Percentiles rank a stretch among this genome's conserved stretches.
phyloP scores from a whole-genome alignment of 2,888 invertebrate species.

The Mamestra brassicae region DNA sequence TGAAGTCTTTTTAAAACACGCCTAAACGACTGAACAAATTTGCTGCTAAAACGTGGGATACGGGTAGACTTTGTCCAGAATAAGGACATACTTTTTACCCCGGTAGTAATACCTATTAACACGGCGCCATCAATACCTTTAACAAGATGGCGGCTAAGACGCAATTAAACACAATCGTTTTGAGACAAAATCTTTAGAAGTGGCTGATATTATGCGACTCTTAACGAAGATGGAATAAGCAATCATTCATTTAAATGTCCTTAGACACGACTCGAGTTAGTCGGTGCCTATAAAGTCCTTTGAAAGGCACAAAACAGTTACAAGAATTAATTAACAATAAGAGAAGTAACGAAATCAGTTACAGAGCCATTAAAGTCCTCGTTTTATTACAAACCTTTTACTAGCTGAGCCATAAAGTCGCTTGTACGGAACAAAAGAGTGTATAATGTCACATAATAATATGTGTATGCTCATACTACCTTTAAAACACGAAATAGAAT shows the following conservation, averaged over 20 bases:
- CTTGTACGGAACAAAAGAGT: slow-evolving; percentile 39
- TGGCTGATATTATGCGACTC: slow-evolving; percentile 11
- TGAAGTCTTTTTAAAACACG: no score
- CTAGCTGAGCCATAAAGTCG: slow-evolving; percentile 35
- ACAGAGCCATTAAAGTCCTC: slow-evolving; percentile 43
- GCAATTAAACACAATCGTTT: slow-evolving; percentile 7
- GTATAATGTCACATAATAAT: slow-evolving; percentile 23
- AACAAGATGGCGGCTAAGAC: background rate
- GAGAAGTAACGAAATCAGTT: slow-evolving; percentile 53
- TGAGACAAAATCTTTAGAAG: background rate
- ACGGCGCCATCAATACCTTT: background rate
- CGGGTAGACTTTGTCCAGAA: no score
- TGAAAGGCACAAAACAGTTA: slow-evolving; percentile 40
- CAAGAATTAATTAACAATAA: slow-evolving; percentile 49
- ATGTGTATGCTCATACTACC: background rate
- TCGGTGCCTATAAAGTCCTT: slow-evolving; percentile 31
- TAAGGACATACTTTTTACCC: no score
- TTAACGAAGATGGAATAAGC: slow-evolving; percentile 21
- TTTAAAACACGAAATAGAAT: slow-evolving; percentile 19
- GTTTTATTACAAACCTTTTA: slow-evolving; percentile 42
- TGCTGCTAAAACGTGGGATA: no score
- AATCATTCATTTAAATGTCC: slow-evolving; percentile 21
- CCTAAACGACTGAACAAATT: no score
- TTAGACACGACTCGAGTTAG: slow-evolving; percentile 12
- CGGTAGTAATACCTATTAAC: no score